A percentile compares a stretch with the other conserved stretches of the same genome.
Conservation (phyloP, 2,797 vertebrate genomes). For the Tiaroga cobitis region DNA sequence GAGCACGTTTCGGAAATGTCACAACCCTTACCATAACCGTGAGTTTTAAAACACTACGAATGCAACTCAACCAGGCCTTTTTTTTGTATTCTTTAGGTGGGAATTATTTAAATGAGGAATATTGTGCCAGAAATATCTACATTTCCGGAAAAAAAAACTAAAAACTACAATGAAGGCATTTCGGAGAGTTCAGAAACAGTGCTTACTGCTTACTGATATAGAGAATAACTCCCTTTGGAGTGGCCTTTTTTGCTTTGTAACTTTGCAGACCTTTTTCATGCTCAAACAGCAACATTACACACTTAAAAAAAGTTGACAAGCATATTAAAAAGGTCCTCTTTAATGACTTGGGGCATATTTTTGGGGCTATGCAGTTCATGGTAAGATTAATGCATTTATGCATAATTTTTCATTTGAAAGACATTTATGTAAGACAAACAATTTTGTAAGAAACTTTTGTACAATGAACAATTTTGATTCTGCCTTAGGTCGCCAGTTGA, state of each 20-base stretch:
- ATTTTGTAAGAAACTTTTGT: background rate
- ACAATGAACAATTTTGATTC: background rate
- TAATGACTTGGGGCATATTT: background rate
- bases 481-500: background rate
- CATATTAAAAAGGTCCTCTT: too few relatives aligned
- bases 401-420: background rate
- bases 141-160: too few relatives aligned
- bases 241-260: background rate
- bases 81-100: background rate
- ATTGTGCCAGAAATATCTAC: background rate
- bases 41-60: background rate
- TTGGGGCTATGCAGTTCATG: background rate
- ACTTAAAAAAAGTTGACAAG: too few relatives aligned
- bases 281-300: background rate
- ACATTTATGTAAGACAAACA: background rate
- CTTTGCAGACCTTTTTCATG: background rate
- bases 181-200: background rate
- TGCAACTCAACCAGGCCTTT: background rate
- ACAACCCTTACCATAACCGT: too few relatives aligned
- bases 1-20: too few relatives aligned
- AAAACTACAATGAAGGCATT: too few relatives aligned
- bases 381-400: background rate
- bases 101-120: background rate
- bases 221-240: background rate
- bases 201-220: background rate